Evolutionary conservation across 2,797 vertebrate species (phyloP), one percentile per base, ranked within the genome.

Genomic region (Hippocampus kuda): DNA sequence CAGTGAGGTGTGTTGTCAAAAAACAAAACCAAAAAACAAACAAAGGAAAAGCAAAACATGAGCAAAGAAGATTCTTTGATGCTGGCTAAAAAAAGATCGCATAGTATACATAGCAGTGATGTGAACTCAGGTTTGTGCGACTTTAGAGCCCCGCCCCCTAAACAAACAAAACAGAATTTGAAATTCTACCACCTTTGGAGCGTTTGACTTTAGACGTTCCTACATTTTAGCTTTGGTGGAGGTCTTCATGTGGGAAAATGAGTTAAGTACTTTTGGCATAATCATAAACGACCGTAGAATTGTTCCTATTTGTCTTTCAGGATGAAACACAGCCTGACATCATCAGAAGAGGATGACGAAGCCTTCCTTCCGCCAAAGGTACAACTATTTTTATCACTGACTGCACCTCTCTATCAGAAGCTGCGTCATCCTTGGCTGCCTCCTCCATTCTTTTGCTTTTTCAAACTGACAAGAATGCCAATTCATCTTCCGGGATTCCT

Each of bases 311-410:
- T 13, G 74, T 76, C 20, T 88, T 66, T 48, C 77, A 93, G 92
- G 83, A 80, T 85, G 66, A 91, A 90, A 71, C 88, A 88, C 76
- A 89, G 82, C 66, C 84, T 88, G 0, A 80, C 84, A 27, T 92
- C 90, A 78, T 92, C 92, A 68, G 90, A 88, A 70, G 88, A 91
- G 72, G 91, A 93, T 68, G 92, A 93, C 66, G 82, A 91, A 59
- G 81, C 88, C 59, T 90, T 89, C 72, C 85, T 93, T 64, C 92
- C 92, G 76, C 87, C 89, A 57, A 93, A 92, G 92, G 92, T 93
- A 88, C 16, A 26, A n/a, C 70, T 81, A 73, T 80, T 81, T 81
- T 77, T 80, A 70, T 78, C 53, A 74, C 65, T 27, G 74, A 57
- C 78, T 75, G 72, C 77, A 73, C 56, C 78, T 79, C 70, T 65